Conservation (phyloP, 2,888 invertebrate species). For the Empis stercorea region DNA sequence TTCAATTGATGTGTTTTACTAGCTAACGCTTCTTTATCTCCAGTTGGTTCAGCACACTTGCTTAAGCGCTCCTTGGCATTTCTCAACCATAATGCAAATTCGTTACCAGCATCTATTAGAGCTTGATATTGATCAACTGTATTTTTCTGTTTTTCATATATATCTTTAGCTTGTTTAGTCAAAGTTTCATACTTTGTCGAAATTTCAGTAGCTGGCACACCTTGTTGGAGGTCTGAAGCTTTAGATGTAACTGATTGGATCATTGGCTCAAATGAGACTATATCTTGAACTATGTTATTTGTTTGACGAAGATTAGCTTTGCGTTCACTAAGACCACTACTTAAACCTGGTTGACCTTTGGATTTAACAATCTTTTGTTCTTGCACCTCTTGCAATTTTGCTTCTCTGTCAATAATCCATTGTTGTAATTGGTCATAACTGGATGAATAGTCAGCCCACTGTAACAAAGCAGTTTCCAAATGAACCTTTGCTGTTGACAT, state of each 20-base stretch:
- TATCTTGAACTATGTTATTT: conserved; percentile 90
- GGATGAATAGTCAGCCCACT: conserved; percentile 94
- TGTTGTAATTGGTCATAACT: conserved; percentile 84
- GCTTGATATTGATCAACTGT: conserved; percentile 84
- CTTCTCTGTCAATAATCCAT: conserved; percentile 90
- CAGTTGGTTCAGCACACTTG: conserved; percentile 85
- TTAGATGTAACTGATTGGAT: conserved; percentile 89
- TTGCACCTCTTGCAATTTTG: conserved; percentile 78
- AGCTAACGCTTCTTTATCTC: conserved; percentile 77
- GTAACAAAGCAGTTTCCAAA: conserved; percentile 75
- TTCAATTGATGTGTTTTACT: conserved; percentile 77
- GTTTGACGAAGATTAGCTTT: conserved; percentile 83
- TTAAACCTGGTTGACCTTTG: conserved; percentile 64
- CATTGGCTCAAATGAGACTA: conserved; percentile 93
- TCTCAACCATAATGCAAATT: conserved; percentile 85
- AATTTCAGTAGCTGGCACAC: conserved; percentile 83
- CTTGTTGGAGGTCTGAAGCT: conserved; percentile 83
- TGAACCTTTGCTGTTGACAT: conserved; percentile 85
- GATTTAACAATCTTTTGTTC: conserved; percentile 72
- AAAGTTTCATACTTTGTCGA: conserved; percentile 81
- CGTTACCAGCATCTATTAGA: conserved; percentile 82
- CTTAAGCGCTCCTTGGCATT: conserved; percentile 80
- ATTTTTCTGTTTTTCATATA: conserved; percentile 79
- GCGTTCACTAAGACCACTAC: conserved; percentile 67
- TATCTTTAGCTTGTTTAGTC: conserved; percentile 78